phyloP scores from a whole-genome alignment of 2,888 invertebrate genomes.

The Bibio marci region DNA sequence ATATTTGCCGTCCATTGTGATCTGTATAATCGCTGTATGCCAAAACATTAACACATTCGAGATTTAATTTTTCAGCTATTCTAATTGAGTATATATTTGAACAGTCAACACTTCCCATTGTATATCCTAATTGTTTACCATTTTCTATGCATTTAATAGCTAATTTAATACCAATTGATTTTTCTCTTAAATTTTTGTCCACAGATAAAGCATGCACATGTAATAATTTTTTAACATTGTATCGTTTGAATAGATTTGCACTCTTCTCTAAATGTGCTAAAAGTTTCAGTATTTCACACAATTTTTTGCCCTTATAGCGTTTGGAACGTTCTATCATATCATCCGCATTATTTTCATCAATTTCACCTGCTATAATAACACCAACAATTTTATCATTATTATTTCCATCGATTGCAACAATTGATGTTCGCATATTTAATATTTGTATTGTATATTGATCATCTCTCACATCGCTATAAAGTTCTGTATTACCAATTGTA shows the following conservation, averaged over 20 bases:
- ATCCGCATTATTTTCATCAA: constrained; percentile 14
- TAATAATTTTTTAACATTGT: constrained; percentile 14
- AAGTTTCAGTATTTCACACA: constrained; percentile 18
- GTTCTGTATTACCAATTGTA: constrained; percentile 17
- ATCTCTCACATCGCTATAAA: constrained; percentile 16
- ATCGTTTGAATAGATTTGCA: constrained; percentile 18
- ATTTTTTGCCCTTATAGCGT: constrained; percentile 18
- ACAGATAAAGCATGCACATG: constrained; percentile 21
- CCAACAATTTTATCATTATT: constrained; percentile 15
- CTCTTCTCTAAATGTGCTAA: constrained; percentile 17
- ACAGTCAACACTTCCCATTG: constrained; percentile 19
- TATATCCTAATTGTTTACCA: constrained; percentile 15
- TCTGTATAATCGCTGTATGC: constrained; percentile 18
- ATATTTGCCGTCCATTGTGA: constrained; percentile 15
- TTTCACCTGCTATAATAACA: constrained; percentile 19
- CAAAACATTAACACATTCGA: constrained; percentile 16
- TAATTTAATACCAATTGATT: constrained; percentile 17
- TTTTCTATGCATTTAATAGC: constrained; percentile 13
- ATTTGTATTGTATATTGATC: constrained; percentile 17
- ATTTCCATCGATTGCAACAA: constrained; percentile 13
- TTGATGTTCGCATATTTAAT: constrained; percentile 16
- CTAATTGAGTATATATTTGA: constrained; percentile 21
- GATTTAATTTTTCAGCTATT: constrained; percentile 17
- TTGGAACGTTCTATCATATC: constrained; percentile 15
- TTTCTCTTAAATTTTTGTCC: constrained; percentile 17